These are phyloP conservation scores for Plebejus anna DNA, from an alignment of 2,888 invertebrate genomes.

Conservation along the genomic window DNA sequence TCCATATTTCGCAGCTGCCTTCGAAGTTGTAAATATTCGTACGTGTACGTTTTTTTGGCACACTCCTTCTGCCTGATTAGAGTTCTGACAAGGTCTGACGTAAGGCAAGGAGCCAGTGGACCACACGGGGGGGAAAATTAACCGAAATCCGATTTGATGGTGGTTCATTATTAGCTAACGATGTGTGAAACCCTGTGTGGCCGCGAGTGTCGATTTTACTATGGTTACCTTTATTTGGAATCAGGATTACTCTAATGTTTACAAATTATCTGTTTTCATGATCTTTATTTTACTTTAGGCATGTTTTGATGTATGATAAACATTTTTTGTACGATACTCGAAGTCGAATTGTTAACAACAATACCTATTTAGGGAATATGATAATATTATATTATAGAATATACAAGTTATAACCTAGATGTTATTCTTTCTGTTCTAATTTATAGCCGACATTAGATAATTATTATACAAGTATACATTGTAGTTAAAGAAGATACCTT, in stretches of 20 bases:
- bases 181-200: slow-evolving; percentile 32
- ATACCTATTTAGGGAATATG: not conserved
- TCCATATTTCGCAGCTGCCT: not conserved
- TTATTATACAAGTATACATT: no score
- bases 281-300: not conserved
- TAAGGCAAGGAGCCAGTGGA: slow-evolving; percentile 67
- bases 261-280: not conserved
- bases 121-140: slow-evolving; percentile 57
- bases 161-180: slow-evolving; percentile 50
- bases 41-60: slow-evolving; percentile 27
- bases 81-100: slow-evolving; percentile 59
- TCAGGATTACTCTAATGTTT: not conserved
- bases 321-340: not conserved
- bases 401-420: no score
- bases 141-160: slow-evolving; percentile 66
- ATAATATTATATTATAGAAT: no score
- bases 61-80: slow-evolving; percentile 53
- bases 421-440: no score
- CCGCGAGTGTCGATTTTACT: slow-evolving; percentile 23
- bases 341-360: not conserved
- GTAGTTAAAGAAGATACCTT: no score
- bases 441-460: no score
- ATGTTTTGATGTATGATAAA: not conserved
- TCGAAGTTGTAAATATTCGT: slow-evolving; percentile 17
- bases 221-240: not conserved